Evolutionary conservation across 2,888 invertebrate species (phyloP), one percentile per base, ranked within the genome.

Genomic region (Notodromas monacha): DNA sequence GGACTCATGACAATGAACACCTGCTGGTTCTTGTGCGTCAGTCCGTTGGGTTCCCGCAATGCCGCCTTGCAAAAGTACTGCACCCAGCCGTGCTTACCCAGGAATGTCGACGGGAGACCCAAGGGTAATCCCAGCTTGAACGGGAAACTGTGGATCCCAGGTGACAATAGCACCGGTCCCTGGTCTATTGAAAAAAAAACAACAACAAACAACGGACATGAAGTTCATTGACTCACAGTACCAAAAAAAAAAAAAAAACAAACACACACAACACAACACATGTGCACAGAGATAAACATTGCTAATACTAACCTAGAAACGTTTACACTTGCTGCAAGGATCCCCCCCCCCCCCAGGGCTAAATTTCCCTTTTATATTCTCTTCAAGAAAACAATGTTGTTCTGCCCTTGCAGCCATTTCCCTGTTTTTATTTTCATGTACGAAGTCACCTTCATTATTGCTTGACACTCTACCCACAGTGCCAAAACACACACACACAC

Each of bases 1-100:
- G 81, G 81, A 49, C 76, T 81, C 79, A 81, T 79, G 3, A 81
- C 77, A 42, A 81, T 77, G 50, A 81, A 81, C n/a, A 81, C 81
- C 52, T 81, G 81, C 48, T 81, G 79, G 47, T 81, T 81, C 50
- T 81, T 81, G 46, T 81, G 81, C 4, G 76, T 74, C 21, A 81
- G 54, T 1, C 79, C 79, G 38, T 67, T 68, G 4, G 77, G 73
- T 42, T 81, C 81, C 29, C 76, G 55, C 4, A 46, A 39, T 6
- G 44, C 43, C 3, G 44, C 41, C 48, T 77, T 77, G 45, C 79
- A 81, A 46, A 65, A 81, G 51, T 79, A 81, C 50, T 81, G 81
- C 29, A 81, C 77, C 79, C 79, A 81, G 30, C 81, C 81, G 43
- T 77, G 76, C 37, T 77, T 76, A 11, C 81, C 81, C 11, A 81